Conservation (phyloP, 2,888 invertebrate genomes). For the Acleris cristana region DNA sequence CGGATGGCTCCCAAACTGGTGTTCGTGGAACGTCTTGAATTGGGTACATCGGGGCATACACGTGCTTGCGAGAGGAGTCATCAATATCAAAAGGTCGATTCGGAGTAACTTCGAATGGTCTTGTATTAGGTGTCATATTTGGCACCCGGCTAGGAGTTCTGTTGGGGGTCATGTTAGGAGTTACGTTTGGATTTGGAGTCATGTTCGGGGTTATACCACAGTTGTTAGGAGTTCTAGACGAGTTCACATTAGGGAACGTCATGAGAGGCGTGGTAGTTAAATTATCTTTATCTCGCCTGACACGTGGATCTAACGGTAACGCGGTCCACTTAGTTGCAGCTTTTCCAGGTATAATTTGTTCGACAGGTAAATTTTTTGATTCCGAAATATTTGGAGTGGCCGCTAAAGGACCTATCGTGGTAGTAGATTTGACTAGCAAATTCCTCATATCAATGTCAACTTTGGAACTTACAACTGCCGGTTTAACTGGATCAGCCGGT, state of each 20-base stretch:
- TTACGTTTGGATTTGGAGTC: constrained; percentile 37
- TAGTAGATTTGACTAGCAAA: constrained; percentile 47
- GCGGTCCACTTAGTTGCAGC: constrained; percentile 38
- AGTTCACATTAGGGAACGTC: constrained; percentile 43
- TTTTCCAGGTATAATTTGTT: constrained; percentile 43
- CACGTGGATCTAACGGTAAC: constrained; percentile 58
- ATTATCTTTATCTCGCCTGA: constrained; percentile 53
- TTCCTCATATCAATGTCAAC: constrained; percentile 72
- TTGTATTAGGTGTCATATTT: constrained; percentile 49
- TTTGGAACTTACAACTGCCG: constrained; percentile 46
- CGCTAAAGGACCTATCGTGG: constrained; percentile 19
- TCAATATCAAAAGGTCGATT: constrained; percentile 58
- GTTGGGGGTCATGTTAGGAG: constrained; percentile 42
- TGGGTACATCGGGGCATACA: constrained; percentile 64
- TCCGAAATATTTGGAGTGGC: constrained; percentile 16
- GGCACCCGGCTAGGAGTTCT: constrained; percentile 42
- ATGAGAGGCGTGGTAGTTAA: constrained; percentile 13
- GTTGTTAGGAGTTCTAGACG: constrained; percentile 34
- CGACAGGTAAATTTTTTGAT: constrained; percentile 21
- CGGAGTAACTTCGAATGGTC: constrained; percentile 59
- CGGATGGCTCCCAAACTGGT: constrained; percentile 44
- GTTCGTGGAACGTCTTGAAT: constrained; percentile 49
- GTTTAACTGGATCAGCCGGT: constrained; percentile 68
- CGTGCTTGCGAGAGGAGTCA: constrained; percentile 57
- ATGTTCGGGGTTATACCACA: constrained; percentile 33